Evolutionary conservation across 2,888 invertebrate species (phyloP).

Genomic region (Ischnus inquisitorius): DNA sequence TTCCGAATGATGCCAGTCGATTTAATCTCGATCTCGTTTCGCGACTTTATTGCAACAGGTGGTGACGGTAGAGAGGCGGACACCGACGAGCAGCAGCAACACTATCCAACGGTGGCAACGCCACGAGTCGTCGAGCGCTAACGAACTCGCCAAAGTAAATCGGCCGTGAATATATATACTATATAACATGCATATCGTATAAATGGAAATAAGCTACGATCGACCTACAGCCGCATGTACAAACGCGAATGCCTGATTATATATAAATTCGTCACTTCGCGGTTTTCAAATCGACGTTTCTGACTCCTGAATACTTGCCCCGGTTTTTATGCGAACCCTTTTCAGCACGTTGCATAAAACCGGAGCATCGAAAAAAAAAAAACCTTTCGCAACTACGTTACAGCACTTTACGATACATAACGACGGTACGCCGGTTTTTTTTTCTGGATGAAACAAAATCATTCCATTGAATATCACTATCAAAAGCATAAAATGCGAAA

Average conservation of each 20-base stretch:
- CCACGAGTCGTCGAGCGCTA: constrained; percentile 45
- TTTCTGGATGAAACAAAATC: not conserved
- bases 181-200: not conserved
- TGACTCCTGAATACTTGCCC: not conserved
- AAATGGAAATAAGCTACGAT: constrained; percentile 13
- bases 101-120: constrained; percentile 3
- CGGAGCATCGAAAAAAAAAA: too few relatives aligned
- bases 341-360: too few relatives aligned
- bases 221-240: not conserved
- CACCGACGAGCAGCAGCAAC: constrained; percentile 27
- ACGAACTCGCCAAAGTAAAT: constrained; percentile 54
- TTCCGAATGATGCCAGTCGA: constrained; percentile 56
- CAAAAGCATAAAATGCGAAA: not conserved
- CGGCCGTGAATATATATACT: constrained; percentile 16
- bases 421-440: too few relatives aligned
- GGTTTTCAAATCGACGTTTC: not conserved
- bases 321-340: too few relatives aligned
- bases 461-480: not conserved
- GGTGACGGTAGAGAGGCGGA: constrained; percentile 45
- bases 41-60: constrained; percentile 67
- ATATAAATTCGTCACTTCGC: not conserved
- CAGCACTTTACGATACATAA: too few relatives aligned
- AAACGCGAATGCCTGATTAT: not conserved
- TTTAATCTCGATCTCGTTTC: constrained; percentile 62
- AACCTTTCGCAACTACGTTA: too few relatives aligned